Evolutionary conservation across 1,140 invertebrate genomes (phyloP).

Genomic region (Achatina immaculata): DNA sequence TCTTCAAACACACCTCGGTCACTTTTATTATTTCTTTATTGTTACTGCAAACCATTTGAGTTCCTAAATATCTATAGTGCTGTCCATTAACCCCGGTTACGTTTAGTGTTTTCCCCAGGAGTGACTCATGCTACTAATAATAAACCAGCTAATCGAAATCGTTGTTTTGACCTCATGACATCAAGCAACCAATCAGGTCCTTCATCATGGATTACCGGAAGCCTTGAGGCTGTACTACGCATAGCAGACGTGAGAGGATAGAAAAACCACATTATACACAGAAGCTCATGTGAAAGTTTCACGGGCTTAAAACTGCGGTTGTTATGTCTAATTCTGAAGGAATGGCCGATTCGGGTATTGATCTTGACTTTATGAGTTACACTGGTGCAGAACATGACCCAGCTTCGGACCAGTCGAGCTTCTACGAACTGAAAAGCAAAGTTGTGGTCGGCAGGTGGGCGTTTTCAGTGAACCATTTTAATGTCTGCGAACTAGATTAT

Average conservation of each 20-base stretch:
- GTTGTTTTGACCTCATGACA: conserved; percentile 1
- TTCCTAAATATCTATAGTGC: too few relatives aligned
- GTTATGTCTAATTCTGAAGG: conserved; percentile 26
- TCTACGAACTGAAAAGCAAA: conserved; percentile 39
- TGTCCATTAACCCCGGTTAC: too few relatives aligned
- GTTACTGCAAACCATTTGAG: too few relatives aligned
- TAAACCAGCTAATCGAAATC: background rate
- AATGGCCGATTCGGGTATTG: conserved; percentile 39
- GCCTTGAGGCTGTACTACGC: background rate
- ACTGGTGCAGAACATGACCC: conserved; percentile 26
- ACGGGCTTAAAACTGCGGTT: background rate
- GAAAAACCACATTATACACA: background rate
- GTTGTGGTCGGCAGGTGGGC: conserved; percentile 39
- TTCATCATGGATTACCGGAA: conserved; percentile 11
- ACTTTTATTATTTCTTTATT: too few relatives aligned
- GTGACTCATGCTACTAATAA: background rate
- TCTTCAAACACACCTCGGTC: too few relatives aligned
- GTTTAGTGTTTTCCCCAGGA: conserved; percentile 17
- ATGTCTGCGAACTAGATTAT: background rate
- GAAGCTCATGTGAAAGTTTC: background rate
- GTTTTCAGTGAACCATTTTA: background rate
- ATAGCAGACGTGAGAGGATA: background rate
- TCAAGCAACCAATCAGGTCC: conserved; percentile 1
- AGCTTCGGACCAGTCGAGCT: conserved; percentile 19
- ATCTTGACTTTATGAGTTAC: conserved; percentile 27